Base-by-base conservation (phyloP, 2,797 vertebrate genomes). In the Cephalopachus bancanus region DNA sequence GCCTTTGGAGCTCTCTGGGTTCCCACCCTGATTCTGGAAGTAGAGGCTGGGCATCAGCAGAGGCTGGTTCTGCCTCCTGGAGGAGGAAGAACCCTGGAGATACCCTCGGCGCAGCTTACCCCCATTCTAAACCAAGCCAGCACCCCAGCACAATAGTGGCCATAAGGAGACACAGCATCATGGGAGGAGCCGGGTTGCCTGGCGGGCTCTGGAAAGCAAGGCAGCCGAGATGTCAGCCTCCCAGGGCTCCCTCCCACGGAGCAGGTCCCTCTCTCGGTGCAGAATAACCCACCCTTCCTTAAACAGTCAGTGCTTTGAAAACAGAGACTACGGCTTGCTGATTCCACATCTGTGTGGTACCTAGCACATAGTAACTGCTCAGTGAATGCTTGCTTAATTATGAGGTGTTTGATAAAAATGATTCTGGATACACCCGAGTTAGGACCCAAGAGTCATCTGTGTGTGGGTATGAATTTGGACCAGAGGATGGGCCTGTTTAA, bases 61-160 rank as follows among this genome's bases (percentile, higher is more conserved):
- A 26, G 81, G 62, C 17, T 22, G 49, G 20, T 28, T 55, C n/a
- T 60, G 55, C 26, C 49, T 30, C 3, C 83, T 51, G n/a, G n/a
- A 75, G n/a, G 20, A 14, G 49, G 37, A 33, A 37, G 49, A 51
- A 7, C 59, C 49, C 33, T 75, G 26, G 62, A 55, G 53, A 88
- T 51, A 60, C 10, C 51, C 28, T 33, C 14, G 5, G 33, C 8
- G 44, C 64, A 9, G 49, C 85, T 87, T 64, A n/a, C 4, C 30
- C 24, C 16, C 10, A 62, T 28, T 37, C 49, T 20, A 20, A 55
- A 17, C 49, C n/a, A 69, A n/a, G 37, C 60, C 30, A 69, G n/a
- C 55, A 44, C 1, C 20, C 44, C 9, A 1, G 9, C 11, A 1
- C 12, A 0, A 33, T 10, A 0, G 49, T 10, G 9, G 60, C 44